phyloP scores from a whole-genome alignment of 2,113 vertebrate genomes.

The Cranoglanis bouderius region DNA sequence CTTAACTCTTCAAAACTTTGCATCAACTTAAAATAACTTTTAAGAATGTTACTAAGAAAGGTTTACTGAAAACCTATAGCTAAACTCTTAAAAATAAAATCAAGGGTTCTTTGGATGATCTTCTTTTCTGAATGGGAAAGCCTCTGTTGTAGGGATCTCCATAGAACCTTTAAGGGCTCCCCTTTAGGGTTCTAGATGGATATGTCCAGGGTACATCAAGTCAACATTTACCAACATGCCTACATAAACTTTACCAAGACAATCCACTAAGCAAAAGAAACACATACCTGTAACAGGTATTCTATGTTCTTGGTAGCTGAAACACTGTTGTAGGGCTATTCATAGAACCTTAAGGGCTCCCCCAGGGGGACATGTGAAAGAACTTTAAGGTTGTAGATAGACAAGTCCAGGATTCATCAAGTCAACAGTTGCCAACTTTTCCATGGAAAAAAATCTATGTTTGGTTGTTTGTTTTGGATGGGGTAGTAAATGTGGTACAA shows the following conservation, averaged over 20 bases:
- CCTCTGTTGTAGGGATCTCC: background rate
- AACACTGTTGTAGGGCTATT: background rate
- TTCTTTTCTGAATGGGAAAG: background rate
- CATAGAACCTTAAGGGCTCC: background rate
- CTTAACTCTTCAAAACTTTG: background rate
- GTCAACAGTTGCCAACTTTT: background rate
- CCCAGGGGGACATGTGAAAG: background rate
- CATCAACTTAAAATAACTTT: background rate
- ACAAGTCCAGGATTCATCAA: background rate
- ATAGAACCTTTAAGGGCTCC: background rate
- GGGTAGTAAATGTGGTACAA: background rate
- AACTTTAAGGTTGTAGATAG: background rate
- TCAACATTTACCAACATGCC: background rate
- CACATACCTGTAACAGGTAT: background rate
- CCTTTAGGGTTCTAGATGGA: background rate
- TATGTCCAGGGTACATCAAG: background rate
- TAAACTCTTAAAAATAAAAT: background rate
- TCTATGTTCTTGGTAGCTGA: background rate
- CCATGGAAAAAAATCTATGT: background rate
- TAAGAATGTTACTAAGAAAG: background rate
- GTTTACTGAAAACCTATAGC: background rate
- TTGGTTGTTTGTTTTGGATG: background rate
- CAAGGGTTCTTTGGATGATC: background rate
- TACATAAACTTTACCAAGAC: background rate
- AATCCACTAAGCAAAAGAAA: background rate